A percentile compares a stretch with the other conserved stretches of the same genome.
phyloP scores from a whole-genome alignment of 1,140 invertebrate species.

The Brachionus koreanus region DNA sequence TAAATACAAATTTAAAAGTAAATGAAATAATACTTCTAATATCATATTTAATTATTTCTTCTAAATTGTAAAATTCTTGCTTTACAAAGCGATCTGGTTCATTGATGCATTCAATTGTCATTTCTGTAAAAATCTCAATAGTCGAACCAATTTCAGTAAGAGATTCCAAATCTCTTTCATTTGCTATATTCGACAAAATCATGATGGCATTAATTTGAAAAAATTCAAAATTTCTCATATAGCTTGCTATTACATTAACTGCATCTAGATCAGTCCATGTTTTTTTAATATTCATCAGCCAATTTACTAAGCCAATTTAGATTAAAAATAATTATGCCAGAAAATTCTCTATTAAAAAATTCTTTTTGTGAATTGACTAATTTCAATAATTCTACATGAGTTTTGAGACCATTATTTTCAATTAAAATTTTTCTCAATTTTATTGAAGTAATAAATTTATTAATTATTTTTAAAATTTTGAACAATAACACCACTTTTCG shows the following conservation, averaged over 20 bases:
- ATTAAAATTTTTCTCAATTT: not conserved
- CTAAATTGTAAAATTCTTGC: not conserved
- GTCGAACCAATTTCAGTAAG: not conserved
- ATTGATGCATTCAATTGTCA: not conserved
- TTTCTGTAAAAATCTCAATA: not conserved
- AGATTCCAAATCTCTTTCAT: not conserved
- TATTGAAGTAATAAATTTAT: not conserved
- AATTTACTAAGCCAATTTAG: not conserved
- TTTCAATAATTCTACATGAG: not conserved
- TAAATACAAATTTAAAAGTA: not conserved
- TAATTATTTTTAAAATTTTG: not conserved
- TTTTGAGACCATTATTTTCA: not conserved
- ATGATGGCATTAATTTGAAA: not conserved
- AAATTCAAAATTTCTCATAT: not conserved
- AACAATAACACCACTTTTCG: not conserved
- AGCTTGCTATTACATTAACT: not conserved
- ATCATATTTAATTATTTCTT: not conserved
- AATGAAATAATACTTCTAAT: no score
- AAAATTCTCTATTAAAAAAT: not conserved
- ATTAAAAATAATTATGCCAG: not conserved
- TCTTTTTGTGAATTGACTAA: not conserved
- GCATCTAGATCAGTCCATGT: not conserved
- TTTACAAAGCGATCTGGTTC: not conserved
- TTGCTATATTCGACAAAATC: not conserved
- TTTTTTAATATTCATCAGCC: not conserved